Evolutionary conservation across 1,140 invertebrate genomes (phyloP), one percentile per base, ranked within the genome.

Genomic region (Psix sp.): DNA sequence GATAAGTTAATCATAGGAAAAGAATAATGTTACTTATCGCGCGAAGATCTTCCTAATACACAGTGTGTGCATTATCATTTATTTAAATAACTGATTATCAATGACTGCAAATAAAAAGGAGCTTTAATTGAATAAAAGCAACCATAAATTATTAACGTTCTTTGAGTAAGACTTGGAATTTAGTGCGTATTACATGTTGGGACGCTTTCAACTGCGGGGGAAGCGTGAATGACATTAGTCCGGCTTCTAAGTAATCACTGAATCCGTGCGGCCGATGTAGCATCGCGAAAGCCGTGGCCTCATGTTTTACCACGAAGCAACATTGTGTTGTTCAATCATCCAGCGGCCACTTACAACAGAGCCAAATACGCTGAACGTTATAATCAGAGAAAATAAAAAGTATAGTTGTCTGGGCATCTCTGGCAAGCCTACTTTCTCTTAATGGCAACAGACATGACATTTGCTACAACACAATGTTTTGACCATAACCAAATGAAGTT

Each of bases 371-470:
- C 72, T 54, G 56, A 68, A 72, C 78, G 74, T 80, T 82, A 74
- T 77, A 83, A 83, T 84, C 81, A 83, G 63, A 59, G 77, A 77
- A 71, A 76, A 81, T 81, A 84, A 81, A 82, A 83, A 80, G 29
- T 77, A 74, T 7, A 77, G 78, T 79, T 80, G 82, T 76, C 74
- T 74, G 65, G 77, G 78, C 74, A 81, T 77, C 78, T 29, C 26
- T 62, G 67, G 67, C 70, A 52, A 73, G 35, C 62, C 17, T 31
- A 52, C 40, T 52, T 60, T 45, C 39, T 72, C 36, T 74, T 77
- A 75, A 80, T 79, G 77, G 65, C 72, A 7, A 77, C 51, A 67
- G 77, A 76, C 21, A 29, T 52, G 31, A 15, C 9, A 11, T 36
- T 52, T 33, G 24, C 46, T n/a, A 13, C 38, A 51, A 57, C 40